Base-by-base conservation (phyloP, 2,113 vertebrate genomes). In the Leptobrachium ailaonicum region DNA sequence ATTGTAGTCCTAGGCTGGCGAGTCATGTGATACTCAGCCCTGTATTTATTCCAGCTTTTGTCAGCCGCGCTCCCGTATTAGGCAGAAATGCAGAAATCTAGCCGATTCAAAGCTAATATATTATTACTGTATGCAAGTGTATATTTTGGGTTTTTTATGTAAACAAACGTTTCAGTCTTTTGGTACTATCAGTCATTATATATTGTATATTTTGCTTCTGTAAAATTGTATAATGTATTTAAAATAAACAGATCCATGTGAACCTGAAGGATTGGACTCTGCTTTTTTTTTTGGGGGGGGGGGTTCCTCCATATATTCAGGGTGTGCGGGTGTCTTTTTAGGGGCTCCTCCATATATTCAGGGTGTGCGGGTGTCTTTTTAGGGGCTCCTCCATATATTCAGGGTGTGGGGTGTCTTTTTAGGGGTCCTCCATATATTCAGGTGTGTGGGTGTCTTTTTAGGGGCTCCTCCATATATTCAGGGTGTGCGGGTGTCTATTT, bases 141-240 rank as follows among this genome's bases (percentile, higher is more conserved):
- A 47, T 81, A 69, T 81, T 69, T 32, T 68, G 20, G 47, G n/a
- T 74, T 75, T 62, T 69, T 41, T 73, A 41, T 44, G 6, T 3
- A 63, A 12, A 62, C 13, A 53, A n/a, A 74, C 44, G 76, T 44
- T 71, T 47, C 9, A 56, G 20, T 67, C 73, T 58, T 81, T 81
- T 75, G 79, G 71, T 81, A 81, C 79, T 50, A 20, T 20, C 6
- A 41, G 20, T 32, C 12, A 41, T 68, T 56, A 53, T 80, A 73
- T 11, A 58, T 14, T 80, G 79, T 81, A 81, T 81, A 81, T 81
- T 81, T 81, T 75, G 79, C 79, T 54, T 74, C 64, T 81, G 79
- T 81, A 73, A 68, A 75, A 81, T 75, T 81, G 72, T 81, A 69
- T 56, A 50, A 81, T 67, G 41, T 74, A 75, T 81, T 75, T 81